A percentile compares a stretch with the other conserved stretches of the same genome.
Conservation (phyloP, 2,113 vertebrate genomes). For the Grus americana region DNA sequence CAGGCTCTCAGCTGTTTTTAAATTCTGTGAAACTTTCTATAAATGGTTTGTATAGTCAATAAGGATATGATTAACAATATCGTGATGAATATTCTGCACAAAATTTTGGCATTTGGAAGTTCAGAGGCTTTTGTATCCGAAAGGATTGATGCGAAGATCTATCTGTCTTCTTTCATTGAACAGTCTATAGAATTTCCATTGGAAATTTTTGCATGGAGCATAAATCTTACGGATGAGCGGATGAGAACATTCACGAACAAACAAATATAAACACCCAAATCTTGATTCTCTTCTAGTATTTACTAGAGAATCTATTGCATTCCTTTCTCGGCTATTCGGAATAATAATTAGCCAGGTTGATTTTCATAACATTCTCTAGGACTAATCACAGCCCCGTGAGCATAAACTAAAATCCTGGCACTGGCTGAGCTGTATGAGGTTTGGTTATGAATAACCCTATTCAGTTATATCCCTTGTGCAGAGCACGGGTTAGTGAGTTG, state of each 20-base stretch:
- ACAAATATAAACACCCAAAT: conserved; percentile 8
- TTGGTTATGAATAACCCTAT: conserved; percentile 51
- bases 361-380: conserved; percentile 23
- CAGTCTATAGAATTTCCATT: background rate
- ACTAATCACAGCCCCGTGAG: conserved; percentile 13
- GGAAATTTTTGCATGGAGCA: background rate
- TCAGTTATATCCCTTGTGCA: conserved; percentile 7
- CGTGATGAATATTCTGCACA: conserved; percentile 3
- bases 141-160: background rate
- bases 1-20: background rate
- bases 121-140: conserved; percentile 12
- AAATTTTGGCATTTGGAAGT: background rate
- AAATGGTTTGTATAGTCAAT: conserved; percentile 18
- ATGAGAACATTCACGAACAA: conserved; percentile 43
- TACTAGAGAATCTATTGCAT: background rate
- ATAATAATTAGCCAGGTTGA: conserved; percentile 44
- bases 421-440: background rate
- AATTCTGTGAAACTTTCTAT: conserved; percentile 12
- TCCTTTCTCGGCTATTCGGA: background rate
- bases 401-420: conserved; percentile 10
- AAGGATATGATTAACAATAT: conserved; percentile 35
- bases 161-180: background rate
- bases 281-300: background rate
- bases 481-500: conserved; percentile 10
- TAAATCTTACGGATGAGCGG: conserved; percentile 38